phyloP scores from a whole-genome alignment of 2,797 vertebrate genomes.

The Arnoldichthys spilopterus region DNA sequence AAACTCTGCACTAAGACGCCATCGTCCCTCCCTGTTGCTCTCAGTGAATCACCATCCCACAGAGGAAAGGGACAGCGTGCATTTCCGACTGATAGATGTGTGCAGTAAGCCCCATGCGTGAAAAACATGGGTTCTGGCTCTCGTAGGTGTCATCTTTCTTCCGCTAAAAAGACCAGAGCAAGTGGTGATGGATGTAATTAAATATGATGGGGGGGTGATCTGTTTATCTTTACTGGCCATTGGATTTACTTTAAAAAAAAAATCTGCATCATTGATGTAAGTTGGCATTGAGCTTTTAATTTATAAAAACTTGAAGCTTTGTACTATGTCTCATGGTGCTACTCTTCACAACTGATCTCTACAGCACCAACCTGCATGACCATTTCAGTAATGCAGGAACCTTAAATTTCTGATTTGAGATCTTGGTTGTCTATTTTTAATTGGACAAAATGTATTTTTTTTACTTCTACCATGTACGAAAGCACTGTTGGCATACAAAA shows the following conservation, averaged over 20 bases:
- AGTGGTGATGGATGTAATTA: neutral
- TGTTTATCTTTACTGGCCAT: neutral
- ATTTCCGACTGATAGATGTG: neutral
- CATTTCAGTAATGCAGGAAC: neutral
- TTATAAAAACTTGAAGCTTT: neutral
- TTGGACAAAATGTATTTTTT: neutral
- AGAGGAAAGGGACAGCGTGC: slow-evolving; percentile 13
- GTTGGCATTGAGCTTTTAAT: neutral
- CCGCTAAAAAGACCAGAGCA: neutral
- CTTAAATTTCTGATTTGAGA: neutral
- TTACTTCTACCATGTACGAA: neutral
- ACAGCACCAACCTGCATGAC: neutral
- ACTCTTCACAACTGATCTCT: neutral
- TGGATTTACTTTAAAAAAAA: neutral
- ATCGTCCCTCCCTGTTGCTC: slow-evolving; percentile 24
- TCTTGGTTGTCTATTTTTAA: neutral
- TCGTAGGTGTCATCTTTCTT: neutral
- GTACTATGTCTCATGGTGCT: neutral
- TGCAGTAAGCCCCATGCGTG: neutral
- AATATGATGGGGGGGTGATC: neutral
- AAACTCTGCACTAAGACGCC: slow-evolving; percentile 42
- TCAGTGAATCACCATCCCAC: slow-evolving; percentile 25
- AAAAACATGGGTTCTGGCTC: neutral
- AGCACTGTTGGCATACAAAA: neutral
- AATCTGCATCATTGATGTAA: neutral